Evolutionary conservation across 1,140 invertebrate species (phyloP).

Genomic region (Pogonognathellus flavescens): DNA sequence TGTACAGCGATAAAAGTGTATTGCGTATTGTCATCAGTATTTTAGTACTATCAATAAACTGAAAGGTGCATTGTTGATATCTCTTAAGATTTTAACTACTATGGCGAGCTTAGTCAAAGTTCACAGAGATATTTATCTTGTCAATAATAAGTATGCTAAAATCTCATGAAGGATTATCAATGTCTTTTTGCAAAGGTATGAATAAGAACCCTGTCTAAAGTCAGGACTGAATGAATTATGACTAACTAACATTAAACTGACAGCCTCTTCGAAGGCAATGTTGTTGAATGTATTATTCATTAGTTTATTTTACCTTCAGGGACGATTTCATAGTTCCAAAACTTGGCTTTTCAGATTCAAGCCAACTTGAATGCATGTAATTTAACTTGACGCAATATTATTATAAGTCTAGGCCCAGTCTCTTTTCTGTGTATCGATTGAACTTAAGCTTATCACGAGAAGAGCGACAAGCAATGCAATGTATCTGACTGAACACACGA

Average conservation of each 20-base stretch:
- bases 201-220: slow-evolving; percentile 20
- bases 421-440: neutral
- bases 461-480: neutral
- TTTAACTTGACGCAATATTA: slow-evolving; percentile 16
- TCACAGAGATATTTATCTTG: slow-evolving; percentile 41
- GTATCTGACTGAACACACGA: neutral
- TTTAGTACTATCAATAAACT: slow-evolving; percentile 28
- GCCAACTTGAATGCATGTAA: slow-evolving; percentile 30
- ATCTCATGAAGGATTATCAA: slow-evolving; percentile 26
- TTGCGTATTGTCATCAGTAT: slow-evolving; percentile 5
- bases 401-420: neutral
- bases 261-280: slow-evolving; percentile 7
- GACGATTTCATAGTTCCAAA: slow-evolving; percentile 43
- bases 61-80: slow-evolving; percentile 5
- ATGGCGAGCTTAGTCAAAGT: slow-evolving; percentile 15
- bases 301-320: slow-evolving; percentile 46
- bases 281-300: slow-evolving; percentile 47
- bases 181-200: slow-evolving; percentile 18
- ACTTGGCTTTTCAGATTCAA: slow-evolving; percentile 29
- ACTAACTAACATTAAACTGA: slow-evolving; percentile 45
- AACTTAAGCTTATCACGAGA: neutral
- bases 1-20: neutral
- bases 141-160: slow-evolving; percentile 30
- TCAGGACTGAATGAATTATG: slow-evolving; percentile 39
- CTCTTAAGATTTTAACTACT: neutral